Base-by-base conservation (phyloP, 2,888 invertebrate genomes). In the Tineola bisselliella region DNA sequence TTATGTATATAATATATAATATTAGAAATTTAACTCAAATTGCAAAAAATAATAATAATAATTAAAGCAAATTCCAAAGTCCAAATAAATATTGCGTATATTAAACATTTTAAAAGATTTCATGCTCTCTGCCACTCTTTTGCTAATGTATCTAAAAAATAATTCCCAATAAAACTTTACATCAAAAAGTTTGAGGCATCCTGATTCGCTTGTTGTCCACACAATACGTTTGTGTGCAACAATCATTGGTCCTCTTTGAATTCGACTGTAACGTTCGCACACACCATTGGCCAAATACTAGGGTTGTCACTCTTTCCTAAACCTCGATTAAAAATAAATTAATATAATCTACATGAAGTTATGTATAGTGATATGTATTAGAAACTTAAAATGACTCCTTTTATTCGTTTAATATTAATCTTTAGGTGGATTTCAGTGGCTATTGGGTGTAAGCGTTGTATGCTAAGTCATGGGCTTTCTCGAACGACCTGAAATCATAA, bases 401-500 rank as follows among this genome's bases (percentile, higher is more conserved):
- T 33, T 8, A 15, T 15, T 58, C 58, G 33, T 31, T 58, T 58
- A 58, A 33, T n/a, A 56, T 56, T 33, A 33, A 15, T 64, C 59
- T 64, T 63, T 72, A 73, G 76, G 77, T 78, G 75, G 76, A 74
- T 69, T 72, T 62, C 63, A 60, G 66, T 69, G 69, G 66, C 72
- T 84, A 82, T 68, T 84, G 84, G 66, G 78, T 68, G 72, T 91
- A 88, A 44, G 89, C 90, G 66, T 88, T 88, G 81, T 91, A 91
- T 64, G 90, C 90, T 70, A 90, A 81, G 72, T 89, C 89, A 63
- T 90, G 87, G 62, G 86, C 76, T 65, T 80, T 83, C 66, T 87
- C 87, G 67, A 84, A 69, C 64, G 87, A 84, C 77, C 86, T 87
- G 81, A 38, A 81, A 81, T 8, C 12, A 59, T 64, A 65, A 66